A percentile compares a stretch with the other conserved stretches of the same genome.
Evolutionary conservation across 1,140 invertebrate genomes (phyloP).

Genomic region (Heliconius eleuchia): DNA sequence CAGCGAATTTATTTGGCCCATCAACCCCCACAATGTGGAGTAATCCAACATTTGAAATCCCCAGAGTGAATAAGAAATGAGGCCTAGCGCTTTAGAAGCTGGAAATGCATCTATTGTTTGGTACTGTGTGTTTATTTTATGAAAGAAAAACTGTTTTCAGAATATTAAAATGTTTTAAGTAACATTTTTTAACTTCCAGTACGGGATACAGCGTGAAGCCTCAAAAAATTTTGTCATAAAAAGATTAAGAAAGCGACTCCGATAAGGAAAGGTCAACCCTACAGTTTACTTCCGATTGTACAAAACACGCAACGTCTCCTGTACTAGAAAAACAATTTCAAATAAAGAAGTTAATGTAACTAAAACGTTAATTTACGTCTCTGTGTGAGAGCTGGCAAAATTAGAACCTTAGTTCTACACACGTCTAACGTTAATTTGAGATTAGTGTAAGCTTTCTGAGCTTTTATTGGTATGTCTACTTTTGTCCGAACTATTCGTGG

Average conservation of each 20-base stretch:
- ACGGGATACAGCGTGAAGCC: too few species aligned
- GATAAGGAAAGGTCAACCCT: too few species aligned
- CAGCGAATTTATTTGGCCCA: neutral
- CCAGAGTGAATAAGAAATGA: conserved; percentile 5
- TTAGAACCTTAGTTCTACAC: neutral
- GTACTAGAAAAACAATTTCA: too few species aligned
- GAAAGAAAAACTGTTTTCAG: conserved; percentile 1
- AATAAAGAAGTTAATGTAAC: neutral
- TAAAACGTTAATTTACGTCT: neutral
- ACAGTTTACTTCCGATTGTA: too few species aligned
- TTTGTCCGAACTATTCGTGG: neutral
- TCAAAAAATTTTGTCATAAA: too few species aligned
- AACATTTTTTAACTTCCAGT: too few species aligned
- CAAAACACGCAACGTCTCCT: too few species aligned
- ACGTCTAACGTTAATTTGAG: neutral
- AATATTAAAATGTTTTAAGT: neutral
- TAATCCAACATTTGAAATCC: conserved; percentile 9
- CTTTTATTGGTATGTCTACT: neutral
- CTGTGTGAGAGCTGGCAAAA: neutral
- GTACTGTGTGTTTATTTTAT: neutral
- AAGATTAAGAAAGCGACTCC: too few species aligned
- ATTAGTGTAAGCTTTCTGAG: neutral
- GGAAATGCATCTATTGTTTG: conserved; percentile 1
- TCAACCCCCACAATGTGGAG: neutral
- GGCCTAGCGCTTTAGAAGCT: conserved; percentile 1